A percentile compares a stretch with the other conserved stretches of the same genome.
These are phyloP conservation scores for Muscicapa adusta DNA, from an alignment of 2,113 vertebrate species.

Conservation along the genomic window DNA sequence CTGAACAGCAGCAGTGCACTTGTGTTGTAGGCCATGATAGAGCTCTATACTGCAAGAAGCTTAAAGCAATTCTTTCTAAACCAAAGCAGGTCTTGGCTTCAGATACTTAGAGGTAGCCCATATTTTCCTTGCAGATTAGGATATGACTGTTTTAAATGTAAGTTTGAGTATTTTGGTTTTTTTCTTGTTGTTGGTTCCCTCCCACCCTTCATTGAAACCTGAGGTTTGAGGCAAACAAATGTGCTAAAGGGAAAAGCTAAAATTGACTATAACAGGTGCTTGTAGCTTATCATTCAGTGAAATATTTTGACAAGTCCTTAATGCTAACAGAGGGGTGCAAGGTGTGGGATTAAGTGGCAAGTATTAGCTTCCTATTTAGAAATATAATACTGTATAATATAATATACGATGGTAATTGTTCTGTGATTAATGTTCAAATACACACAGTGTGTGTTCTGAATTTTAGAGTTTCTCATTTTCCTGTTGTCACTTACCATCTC, in stretches of 20 bases:
- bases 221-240: background rate
- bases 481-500: background rate
- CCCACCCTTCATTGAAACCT: background rate
- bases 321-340: background rate
- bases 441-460: background rate
- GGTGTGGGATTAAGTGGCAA: background rate
- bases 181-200: background rate
- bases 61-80: background rate
- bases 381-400: background rate
- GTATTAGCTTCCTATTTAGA: background rate
- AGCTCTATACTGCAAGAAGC: background rate
- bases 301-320: background rate
- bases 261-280: background rate
- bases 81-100: background rate
- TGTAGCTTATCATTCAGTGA: background rate
- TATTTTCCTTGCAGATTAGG: background rate
- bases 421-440: background rate
- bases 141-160: background rate
- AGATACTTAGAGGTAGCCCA: background rate
- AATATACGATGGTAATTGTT: background rate
- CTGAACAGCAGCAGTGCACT: background rate
- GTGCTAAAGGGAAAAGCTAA: background rate
- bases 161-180: fast-evolving
- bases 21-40: background rate
- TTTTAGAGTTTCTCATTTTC: background rate